Evolutionary conservation across 2,888 invertebrate genomes (phyloP).

Genomic region (Eristalinus aeneus): DNA sequence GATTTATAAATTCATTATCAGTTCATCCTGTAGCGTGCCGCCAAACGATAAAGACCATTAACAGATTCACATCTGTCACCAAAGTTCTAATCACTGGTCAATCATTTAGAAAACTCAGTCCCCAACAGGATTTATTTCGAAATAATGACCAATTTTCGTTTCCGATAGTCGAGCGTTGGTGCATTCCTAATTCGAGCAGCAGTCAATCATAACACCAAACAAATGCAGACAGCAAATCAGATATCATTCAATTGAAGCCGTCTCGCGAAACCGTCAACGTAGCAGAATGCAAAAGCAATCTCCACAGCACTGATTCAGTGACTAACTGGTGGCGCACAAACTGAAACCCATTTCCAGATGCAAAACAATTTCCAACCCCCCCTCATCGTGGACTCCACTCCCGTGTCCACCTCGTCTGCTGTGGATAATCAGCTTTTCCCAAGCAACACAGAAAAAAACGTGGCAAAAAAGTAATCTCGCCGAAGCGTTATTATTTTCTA

Average conservation of each 20-base stretch:
- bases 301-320: background rate
- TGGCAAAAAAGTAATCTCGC: slow-evolving; percentile 14
- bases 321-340: background rate
- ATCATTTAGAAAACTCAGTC: too few species aligned
- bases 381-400: slow-evolving; percentile 19
- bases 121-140: too few species aligned
- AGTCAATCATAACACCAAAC: too few species aligned
- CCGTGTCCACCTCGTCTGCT: background rate
- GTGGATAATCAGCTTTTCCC: slow-evolving; percentile 29
- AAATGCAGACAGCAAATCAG: background rate
- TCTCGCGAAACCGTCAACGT: background rate
- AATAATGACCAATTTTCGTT: too few species aligned
- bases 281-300: background rate
- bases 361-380: slow-evolving; percentile 36
- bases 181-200: too few species aligned
- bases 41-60: too few species aligned
- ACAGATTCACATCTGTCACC: too few species aligned
- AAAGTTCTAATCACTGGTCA: too few species aligned
- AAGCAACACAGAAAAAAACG: slow-evolving; percentile 2
- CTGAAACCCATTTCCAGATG: slow-evolving; percentile 10
- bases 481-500: slow-evolving; percentile 30
- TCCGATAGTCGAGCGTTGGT: too few species aligned
- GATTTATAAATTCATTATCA: too few species aligned
- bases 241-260: background rate
- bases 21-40: too few species aligned